Conservation (phyloP, 2,888 invertebrate genomes). For the Stomorhina lunata region DNA sequence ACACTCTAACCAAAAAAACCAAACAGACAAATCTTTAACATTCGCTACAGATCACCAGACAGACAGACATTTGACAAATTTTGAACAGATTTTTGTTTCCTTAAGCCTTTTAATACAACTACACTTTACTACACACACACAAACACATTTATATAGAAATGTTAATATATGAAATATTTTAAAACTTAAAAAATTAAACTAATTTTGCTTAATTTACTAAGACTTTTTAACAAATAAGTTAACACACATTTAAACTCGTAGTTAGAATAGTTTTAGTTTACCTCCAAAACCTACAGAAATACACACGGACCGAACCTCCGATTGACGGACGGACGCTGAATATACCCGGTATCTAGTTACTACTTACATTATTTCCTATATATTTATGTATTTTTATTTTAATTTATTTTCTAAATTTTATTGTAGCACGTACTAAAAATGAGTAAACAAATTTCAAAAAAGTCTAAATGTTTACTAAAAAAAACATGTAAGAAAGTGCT, state of each 20-base stretch:
- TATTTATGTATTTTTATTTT: neutral
- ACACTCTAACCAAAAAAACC: conserved; percentile 12
- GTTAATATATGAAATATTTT: conserved; percentile 26
- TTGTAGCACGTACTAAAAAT: conserved; percentile 50
- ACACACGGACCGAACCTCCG: conserved; percentile 4
- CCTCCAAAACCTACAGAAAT: neutral
- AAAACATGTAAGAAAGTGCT: too few species aligned
- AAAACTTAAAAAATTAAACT: neutral
- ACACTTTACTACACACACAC: neutral
- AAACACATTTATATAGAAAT: conserved; percentile 3
- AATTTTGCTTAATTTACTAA: conserved; percentile 41
- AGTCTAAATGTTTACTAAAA: too few species aligned
- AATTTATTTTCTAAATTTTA: conserved; percentile 20
- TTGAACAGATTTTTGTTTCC: conserved; percentile 48
- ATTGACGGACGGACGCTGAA: conserved; percentile 16
- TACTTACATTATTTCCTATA: conserved; percentile 30
- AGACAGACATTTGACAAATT: conserved; percentile 64
- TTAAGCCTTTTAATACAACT: neutral
- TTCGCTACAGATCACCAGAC: conserved; percentile 50
- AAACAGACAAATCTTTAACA: neutral
- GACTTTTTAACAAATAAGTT: conserved; percentile 39
- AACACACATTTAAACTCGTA: conserved; percentile 21
- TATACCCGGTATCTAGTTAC: conserved; percentile 29
- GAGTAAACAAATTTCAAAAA: too few species aligned
- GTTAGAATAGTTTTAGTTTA: neutral